phyloP scores from a whole-genome alignment of 2,113 vertebrate species.

The Nyctibius bracteatus region DNA sequence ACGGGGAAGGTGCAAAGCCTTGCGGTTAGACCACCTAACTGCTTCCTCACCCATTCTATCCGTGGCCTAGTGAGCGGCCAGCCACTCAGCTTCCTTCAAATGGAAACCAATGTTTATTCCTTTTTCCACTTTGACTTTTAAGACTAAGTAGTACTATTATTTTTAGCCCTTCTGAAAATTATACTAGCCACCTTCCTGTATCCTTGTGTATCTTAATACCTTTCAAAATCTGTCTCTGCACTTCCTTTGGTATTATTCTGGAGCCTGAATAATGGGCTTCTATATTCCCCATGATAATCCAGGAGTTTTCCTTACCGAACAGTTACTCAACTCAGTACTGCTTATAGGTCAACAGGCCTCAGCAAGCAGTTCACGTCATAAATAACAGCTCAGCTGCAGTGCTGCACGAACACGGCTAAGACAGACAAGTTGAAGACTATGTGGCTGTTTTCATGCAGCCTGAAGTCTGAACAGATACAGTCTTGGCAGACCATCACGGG shows the following conservation, averaged over 20 bases:
- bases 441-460: not conserved
- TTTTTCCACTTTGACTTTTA: not conserved
- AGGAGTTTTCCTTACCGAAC: not conserved
- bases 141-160: not conserved
- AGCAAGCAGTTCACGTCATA: not conserved
- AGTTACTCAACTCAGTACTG: not conserved
- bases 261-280: not conserved
- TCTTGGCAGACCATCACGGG: not conserved
- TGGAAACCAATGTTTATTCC: not conserved
- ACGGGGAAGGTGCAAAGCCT: not conserved
- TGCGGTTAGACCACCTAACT: fast-evolving
- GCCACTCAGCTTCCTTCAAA: not conserved
- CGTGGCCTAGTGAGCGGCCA: not conserved
- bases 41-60: not conserved
- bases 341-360: not conserved
- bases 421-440: not conserved
- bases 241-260: not conserved
- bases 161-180: not conserved
- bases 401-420: fast-evolving
- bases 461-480: not conserved
- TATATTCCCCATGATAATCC: not conserved
- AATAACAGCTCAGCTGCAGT: not conserved
- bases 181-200: not conserved
- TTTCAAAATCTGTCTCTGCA: not conserved
- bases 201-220: not conserved